These are phyloP conservation scores for Mus pahari DNA, from an alignment of 2,113 vertebrate species.

Conservation along the genomic window DNA sequence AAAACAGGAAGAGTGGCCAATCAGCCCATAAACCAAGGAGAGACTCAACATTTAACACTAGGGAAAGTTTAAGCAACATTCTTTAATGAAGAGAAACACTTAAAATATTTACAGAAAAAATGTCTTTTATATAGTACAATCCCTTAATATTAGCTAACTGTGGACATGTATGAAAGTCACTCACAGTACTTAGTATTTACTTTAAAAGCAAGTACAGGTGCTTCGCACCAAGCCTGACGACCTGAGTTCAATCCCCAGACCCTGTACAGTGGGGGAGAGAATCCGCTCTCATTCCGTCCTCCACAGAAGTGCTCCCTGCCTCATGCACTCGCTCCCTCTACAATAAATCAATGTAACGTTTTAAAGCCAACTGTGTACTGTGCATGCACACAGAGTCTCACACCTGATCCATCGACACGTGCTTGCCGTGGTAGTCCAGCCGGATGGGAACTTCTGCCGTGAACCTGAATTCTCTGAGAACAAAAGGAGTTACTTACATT, in stretches of 20 bases:
- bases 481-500: neutral
- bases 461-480: constrained; percentile 96
- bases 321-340: neutral
- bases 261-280: neutral
- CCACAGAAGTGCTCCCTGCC: neutral
- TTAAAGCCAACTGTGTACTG: neutral
- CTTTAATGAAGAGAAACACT: constrained; percentile 15
- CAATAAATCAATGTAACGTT: too few species aligned
- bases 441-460: constrained; percentile 98
- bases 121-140: neutral
- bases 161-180: constrained; percentile 1
- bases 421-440: constrained; percentile 98
- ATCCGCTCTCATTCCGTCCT: too few species aligned
- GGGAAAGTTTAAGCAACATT: constrained; percentile 14
- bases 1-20: constrained; percentile 66
- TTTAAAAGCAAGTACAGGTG: constrained; percentile 50
- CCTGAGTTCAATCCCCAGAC: neutral
- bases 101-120: constrained; percentile 34
- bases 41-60: neutral
- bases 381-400: constrained; percentile 49
- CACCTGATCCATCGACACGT: constrained; percentile 95
- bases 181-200: constrained; percentile 18
- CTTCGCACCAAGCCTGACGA: neutral
- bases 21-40: neutral
- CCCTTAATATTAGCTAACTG: neutral